Conservation (phyloP, 2,888 invertebrate species). For the Hirtodrosophila histrioides region DNA sequence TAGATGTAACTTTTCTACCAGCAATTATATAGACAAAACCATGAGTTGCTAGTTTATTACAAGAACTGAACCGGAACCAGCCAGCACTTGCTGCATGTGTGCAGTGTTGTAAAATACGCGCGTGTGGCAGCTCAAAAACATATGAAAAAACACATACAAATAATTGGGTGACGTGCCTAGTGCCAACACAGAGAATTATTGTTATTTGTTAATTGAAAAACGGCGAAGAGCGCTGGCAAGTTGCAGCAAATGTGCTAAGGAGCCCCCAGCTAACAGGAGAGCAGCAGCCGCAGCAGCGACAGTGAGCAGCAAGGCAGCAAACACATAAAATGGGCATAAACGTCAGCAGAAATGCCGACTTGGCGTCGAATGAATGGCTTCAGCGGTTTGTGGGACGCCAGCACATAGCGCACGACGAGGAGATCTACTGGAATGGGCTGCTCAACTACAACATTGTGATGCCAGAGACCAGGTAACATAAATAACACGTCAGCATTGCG, state of each 20-base stretch:
- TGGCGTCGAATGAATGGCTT: conserved; percentile 92
- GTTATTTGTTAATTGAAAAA: conserved; percentile 41
- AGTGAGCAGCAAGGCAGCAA: conserved; percentile 14
- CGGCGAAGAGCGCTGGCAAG: conserved; percentile 26
- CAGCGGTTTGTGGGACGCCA: conserved; percentile 89
- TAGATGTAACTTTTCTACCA: too few relatives aligned
- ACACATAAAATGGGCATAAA: conserved; percentile 89
- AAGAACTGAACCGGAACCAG: conserved; percentile 13
- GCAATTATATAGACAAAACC: too few relatives aligned
- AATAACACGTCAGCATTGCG: conserved; percentile 18
- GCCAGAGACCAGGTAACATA: conserved; percentile 89
- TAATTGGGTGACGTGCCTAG: conserved; percentile 65
- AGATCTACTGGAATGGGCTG: conserved; percentile 97
- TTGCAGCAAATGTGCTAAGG: conserved; percentile 43
- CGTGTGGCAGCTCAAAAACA: conserved; percentile 42
- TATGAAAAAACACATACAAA: conserved; percentile 53
- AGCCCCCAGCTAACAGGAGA: conserved; percentile 3
- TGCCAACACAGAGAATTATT: conserved; percentile 55
- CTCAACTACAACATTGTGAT: conserved; percentile 95
- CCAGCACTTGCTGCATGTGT: conserved; percentile 25
- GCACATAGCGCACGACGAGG: conserved; percentile 92
- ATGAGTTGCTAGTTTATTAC: too few relatives aligned
- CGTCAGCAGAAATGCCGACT: conserved; percentile 91
- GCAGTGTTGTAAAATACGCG: conserved; percentile 34
- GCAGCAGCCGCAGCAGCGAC: conserved; percentile 22